Evolutionary conservation across 1,140 invertebrate genomes (phyloP), one percentile per base, ranked within the genome.

Genomic region (Phymastichus coffea): DNA sequence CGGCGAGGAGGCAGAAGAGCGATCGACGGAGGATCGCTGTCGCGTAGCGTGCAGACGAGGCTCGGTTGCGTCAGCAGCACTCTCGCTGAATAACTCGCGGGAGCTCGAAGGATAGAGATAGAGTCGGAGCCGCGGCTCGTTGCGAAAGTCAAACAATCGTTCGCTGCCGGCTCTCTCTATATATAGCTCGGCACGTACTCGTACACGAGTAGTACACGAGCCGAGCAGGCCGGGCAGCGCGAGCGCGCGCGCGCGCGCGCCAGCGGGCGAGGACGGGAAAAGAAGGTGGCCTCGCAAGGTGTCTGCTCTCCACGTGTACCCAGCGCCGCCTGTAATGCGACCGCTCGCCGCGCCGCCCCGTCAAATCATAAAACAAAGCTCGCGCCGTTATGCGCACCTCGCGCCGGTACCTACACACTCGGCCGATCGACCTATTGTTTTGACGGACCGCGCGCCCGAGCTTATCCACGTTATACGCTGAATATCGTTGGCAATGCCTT

Each of bases 121-220:
- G n/a, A n/a, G n/a, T n/a, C n/a, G 56, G 41, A 51, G 63, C 30
- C 48, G 4, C 4, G 1, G 7, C 1, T 35, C 33, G 60, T 76
- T 74, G 74, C 69, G 69, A 77, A 77, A 77, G 67, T 61, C 69
- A 75, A 74, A 76, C 73, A 71, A 74, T 75, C 65, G 70, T 6
- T n/a, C 57, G 59, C 60, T 55, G n/a, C n/a, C n/a, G n/a, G n/a
- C 26, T 26, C 30, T 25, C 23, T 30, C 60, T 23, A 53, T 26
- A 48, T 63, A 70, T n/a, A n/a, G n/a, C n/a, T n/a, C n/a, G n/a
- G n/a, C n/a, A n/a, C n/a, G n/a, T n/a, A n/a, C n/a, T n/a, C n/a
- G n/a, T n/a, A n/a, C n/a, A n/a, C n/a, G n/a, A n/a, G n/a, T n/a
- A n/a, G n/a, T n/a, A n/a, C n/a, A n/a, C n/a, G n/a, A n/a, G n/a